phyloP scores from a whole-genome alignment of 2,113 vertebrate genomes.

The Mugil cephalus region DNA sequence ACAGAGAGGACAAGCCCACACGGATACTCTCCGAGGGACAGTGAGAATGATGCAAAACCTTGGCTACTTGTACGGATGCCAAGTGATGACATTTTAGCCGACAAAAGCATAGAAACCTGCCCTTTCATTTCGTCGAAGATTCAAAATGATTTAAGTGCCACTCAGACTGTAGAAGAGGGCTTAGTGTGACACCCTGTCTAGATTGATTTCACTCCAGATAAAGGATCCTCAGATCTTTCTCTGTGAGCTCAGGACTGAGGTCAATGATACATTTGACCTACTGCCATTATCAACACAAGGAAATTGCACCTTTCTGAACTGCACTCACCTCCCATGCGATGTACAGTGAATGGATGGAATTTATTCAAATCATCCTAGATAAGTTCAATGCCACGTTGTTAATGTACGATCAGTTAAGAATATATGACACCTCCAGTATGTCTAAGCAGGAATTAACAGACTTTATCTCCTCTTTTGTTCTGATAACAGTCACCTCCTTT shows the following conservation, averaged over 20 bases:
- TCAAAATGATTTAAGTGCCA: slow-evolving; percentile 70
- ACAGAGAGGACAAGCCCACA: slow-evolving; percentile 45
- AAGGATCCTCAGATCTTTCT: slow-evolving; percentile 56
- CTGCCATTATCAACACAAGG: not conserved
- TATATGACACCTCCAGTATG: no score
- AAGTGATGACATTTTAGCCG: slow-evolving; percentile 76
- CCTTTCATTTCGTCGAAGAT: slow-evolving; percentile 71
- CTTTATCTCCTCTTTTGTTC: no score
- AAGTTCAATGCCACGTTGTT: no score
- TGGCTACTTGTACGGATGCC: slow-evolving; percentile 54
- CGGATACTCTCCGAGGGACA: slow-evolving; percentile 72
- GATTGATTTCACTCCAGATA: slow-evolving; percentile 68
- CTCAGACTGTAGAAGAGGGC: slow-evolving; percentile 58
- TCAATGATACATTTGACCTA: slow-evolving; percentile 9
- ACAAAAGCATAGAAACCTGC: slow-evolving; percentile 61
- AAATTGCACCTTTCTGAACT: not conserved
- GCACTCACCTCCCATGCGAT: not conserved
- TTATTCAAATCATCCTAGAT: no score
- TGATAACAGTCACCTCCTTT: no score
- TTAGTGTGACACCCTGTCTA: slow-evolving; percentile 55
- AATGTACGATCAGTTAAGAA: no score
- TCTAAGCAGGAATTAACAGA: no score
- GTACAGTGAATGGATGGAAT: no score
- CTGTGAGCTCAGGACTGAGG: slow-evolving; percentile 1
- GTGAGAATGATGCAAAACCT: slow-evolving; percentile 64